A percentile compares a stretch with the other conserved stretches of the same genome.
Conservation (phyloP, 2,888 invertebrate species). For the Glaucopsyche alexis region DNA sequence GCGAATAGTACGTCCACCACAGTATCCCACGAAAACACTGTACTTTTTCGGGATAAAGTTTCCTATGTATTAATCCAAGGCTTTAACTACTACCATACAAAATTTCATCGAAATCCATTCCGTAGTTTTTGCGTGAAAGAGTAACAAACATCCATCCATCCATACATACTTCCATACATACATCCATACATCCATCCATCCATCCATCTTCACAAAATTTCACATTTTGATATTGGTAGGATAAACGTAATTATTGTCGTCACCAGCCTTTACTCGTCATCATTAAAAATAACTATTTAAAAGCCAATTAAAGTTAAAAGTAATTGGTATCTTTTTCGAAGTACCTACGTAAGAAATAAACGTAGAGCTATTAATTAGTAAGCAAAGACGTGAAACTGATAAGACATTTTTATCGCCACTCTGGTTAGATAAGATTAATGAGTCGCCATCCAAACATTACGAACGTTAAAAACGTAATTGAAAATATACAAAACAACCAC, state of each 20-base stretch:
- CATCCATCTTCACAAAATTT: too few relatives aligned
- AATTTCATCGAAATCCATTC: too few relatives aligned
- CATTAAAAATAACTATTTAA: neutral
- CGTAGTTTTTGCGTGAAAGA: too few relatives aligned
- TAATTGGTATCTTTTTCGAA: neutral
- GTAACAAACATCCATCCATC: too few relatives aligned
- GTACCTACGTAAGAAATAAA: neutral
- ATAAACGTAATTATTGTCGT: neutral
- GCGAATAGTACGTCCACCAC: too few relatives aligned
- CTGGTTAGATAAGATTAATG: conserved; percentile 17
- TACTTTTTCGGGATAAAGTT: too few relatives aligned
- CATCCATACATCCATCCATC: too few relatives aligned
- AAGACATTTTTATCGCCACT: neutral
- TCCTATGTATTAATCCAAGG: too few relatives aligned
- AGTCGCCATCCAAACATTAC: neutral
- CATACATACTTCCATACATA: too few relatives aligned
- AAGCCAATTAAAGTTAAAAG: neutral
- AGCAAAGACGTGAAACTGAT: conserved; percentile 10
- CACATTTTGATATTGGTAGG: too few relatives aligned
- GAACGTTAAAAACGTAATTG: neutral
- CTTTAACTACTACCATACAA: too few relatives aligned
- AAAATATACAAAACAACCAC: neutral
- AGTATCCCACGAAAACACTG: too few relatives aligned
- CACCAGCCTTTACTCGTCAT: neutral
- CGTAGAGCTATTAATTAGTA: conserved; percentile 16